A percentile compares a stretch with the other conserved stretches of the same genome.
These are phyloP conservation scores for Xestia c-nigrum DNA, from an alignment of 2,888 invertebrate genomes.

Conservation along the genomic window DNA sequence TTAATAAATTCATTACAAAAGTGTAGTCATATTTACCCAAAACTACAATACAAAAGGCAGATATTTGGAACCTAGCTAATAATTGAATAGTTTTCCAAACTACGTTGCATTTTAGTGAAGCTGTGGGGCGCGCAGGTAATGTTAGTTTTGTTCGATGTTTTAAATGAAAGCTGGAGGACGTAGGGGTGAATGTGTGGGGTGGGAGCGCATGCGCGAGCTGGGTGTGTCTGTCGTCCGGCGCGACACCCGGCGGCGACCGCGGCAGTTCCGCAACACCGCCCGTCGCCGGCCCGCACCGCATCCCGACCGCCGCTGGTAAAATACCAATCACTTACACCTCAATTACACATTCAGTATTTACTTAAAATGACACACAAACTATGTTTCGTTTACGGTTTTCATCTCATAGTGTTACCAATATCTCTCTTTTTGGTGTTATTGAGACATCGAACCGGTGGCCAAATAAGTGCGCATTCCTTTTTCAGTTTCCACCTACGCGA, in stretches of 20 bases:
- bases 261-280: constrained; percentile 83
- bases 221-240: constrained; percentile 84
- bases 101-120: constrained; percentile 17
- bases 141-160: constrained; percentile 65
- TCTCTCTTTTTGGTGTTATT: constrained; percentile 53
- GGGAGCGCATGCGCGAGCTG: constrained; percentile 86
- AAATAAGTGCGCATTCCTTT: constrained; percentile 77
- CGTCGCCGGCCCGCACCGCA: constrained; percentile 70
- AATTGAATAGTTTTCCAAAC: constrained; percentile 14
- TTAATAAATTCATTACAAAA: neutral
- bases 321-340: constrained; percentile 70
- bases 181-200: constrained; percentile 70
- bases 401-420: constrained; percentile 43
- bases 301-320: constrained; percentile 71
- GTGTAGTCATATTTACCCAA: neutral
- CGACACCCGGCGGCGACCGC: constrained; percentile 79
- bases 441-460: constrained; percentile 64
- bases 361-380: constrained; percentile 43
- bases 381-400: constrained; percentile 26
- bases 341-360: constrained; percentile 47
- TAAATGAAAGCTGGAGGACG: constrained; percentile 64
- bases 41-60: neutral
- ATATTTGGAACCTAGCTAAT: neutral
- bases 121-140: constrained; percentile 59
- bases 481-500: constrained; percentile 79